Percentiles rank a stretch among this genome's conserved stretches.
phyloP scores from a whole-genome alignment of 2,888 invertebrate species.

The Cephus nigrinus region DNA sequence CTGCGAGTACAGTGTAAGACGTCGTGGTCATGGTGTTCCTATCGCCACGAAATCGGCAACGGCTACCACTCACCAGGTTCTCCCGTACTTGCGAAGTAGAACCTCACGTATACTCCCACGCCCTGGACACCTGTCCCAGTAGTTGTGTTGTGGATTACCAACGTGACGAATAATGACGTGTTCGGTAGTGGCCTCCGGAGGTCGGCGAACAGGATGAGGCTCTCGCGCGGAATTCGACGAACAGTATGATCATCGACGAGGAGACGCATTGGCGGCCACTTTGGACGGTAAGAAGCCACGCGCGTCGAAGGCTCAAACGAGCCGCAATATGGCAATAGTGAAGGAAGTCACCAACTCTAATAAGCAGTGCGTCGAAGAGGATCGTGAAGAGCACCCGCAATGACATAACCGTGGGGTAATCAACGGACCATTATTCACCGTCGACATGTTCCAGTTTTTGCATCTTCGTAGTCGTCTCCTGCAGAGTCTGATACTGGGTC shows the following conservation, averaged over 20 bases:
- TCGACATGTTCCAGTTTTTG: constrained; percentile 46
- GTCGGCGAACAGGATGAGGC: constrained; percentile 10
- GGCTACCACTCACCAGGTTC: background rate
- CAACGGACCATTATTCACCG: background rate
- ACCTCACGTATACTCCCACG: background rate
- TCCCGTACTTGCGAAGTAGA: background rate
- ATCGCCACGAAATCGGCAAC: too few relatives aligned
- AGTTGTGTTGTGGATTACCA: background rate
- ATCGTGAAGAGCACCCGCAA: background rate
- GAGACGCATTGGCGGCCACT: background rate
- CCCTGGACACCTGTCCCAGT: background rate
- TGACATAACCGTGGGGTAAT: background rate
- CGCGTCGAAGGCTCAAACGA: background rate
- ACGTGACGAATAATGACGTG: constrained; percentile 11
- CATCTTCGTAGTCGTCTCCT: constrained; percentile 56
- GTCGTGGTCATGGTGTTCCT: background rate
- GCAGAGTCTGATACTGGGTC: constrained; percentile 54
- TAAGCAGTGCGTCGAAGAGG: background rate
- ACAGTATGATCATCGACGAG: background rate
- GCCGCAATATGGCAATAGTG: constrained; percentile 34
- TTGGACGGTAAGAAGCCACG: background rate
- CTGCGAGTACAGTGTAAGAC: background rate
- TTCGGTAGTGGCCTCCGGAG: constrained; percentile 13
- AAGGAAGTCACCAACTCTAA: background rate
- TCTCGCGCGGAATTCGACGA: background rate